phyloP scores from a whole-genome alignment of 2,888 invertebrate genomes.

The Galeruca laticollis region DNA sequence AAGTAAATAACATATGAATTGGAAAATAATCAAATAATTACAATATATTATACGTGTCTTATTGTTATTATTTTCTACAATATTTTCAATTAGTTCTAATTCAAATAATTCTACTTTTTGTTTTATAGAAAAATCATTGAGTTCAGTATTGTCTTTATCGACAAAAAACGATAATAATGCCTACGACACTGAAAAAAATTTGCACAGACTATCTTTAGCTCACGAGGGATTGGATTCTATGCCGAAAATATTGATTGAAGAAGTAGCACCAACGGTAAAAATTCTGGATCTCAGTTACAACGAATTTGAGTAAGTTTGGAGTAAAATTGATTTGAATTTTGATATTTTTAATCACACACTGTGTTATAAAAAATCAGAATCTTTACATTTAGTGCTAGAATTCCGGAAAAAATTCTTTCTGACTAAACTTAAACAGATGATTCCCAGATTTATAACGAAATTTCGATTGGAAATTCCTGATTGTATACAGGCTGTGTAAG shows the following conservation, averaged over 20 bases:
- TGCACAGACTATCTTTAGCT: constrained; percentile 75
- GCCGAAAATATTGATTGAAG: constrained; percentile 74
- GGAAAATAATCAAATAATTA: neutral
- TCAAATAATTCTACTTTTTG: neutral
- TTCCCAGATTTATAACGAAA: too few species aligned
- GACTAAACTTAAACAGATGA: too few species aligned
- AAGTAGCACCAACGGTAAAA: constrained; percentile 72
- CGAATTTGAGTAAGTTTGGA: constrained; percentile 73
- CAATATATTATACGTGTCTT: neutral
- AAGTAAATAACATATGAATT: neutral
- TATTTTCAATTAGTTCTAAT: neutral
- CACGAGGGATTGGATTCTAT: constrained; percentile 77
- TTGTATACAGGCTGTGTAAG: too few species aligned
- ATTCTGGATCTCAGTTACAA: constrained; percentile 81
- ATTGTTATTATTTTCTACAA: neutral
- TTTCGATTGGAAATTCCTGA: neutral
- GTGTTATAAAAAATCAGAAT: too few species aligned
- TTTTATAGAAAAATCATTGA: constrained; percentile 26
- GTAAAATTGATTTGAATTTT: neutral
- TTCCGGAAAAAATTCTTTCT: too few species aligned
- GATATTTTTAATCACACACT: neutral
- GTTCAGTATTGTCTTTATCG: neutral
- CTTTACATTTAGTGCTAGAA: too few species aligned
- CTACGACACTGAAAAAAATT: constrained; percentile 67
- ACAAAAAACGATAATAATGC: constrained; percentile 21